Conservation (phyloP, 2,113 vertebrate species). For the Panthera tigris region DNA sequence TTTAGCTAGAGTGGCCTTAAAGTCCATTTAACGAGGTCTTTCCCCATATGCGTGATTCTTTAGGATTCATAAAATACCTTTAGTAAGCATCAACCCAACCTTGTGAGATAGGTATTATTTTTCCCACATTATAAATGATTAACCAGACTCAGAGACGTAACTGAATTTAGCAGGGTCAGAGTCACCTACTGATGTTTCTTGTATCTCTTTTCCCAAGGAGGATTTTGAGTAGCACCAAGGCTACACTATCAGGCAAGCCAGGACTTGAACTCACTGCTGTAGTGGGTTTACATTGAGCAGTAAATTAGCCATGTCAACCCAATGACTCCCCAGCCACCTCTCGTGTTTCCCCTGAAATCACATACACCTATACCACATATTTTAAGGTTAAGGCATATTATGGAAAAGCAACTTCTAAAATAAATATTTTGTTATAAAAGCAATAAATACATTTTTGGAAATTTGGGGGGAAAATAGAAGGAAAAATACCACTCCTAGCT, state of each 20-base stretch:
- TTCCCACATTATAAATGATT: background rate
- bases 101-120: background rate
- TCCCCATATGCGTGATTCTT: background rate
- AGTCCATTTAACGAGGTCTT: background rate
- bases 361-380: background rate
- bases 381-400: slow-evolving; percentile 14
- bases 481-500: background rate
- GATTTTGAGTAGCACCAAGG: background rate
- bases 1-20: background rate
- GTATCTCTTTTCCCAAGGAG: background rate
- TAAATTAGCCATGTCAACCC: background rate
- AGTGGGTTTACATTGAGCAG: background rate
- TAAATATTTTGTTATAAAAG: slow-evolving; percentile 28
- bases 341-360: background rate
- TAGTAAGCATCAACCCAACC: background rate
- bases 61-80: background rate
- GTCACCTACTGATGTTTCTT: slow-evolving; percentile 25
- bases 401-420: background rate
- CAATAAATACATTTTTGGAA: background rate
- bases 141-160: background rate
- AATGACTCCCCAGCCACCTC: background rate
- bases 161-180: background rate
- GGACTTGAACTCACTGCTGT: background rate
- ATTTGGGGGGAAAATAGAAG: background rate
- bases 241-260: background rate